Base-by-base conservation (phyloP, 2,888 invertebrate genomes). In the Meandrusa payeni region DNA sequence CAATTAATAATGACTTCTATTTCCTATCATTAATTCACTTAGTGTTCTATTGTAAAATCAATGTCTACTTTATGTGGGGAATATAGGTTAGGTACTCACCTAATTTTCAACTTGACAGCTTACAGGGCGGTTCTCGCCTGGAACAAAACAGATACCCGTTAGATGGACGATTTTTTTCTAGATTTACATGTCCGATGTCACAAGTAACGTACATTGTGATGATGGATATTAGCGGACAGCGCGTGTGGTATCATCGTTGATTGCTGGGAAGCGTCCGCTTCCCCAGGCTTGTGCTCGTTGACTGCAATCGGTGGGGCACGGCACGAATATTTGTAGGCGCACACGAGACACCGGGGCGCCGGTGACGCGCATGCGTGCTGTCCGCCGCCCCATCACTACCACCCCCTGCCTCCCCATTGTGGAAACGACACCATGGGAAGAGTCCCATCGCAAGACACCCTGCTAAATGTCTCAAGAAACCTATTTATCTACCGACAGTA, bases 261-360 rank as follows among this genome's bases (percentile, higher is more conserved):
- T 22, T 42, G 44, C 48, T 55, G 47, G 39, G 33, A 51, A 54
- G 63, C 75, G 81, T 69, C 69, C 67, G 66, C 57, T 60, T 55
- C 45, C 56, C 48, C 51, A 59, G 70, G 67, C 62, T 64, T 51
- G 57, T 70, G 70, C 76, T 73, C 60, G 60, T 67, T 59, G 69
- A 86, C 82, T 86, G 83, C 60, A 72, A 65, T 52, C 57, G 68
- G 56, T 59, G 60, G 68, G 69, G 71, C 70, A 66, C 60, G 55
- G 76, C 68, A 59, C 76, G 70, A 74, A 68, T 67, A 69, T 78
- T 76, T 72, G 71, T 82, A 81, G 59, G 66, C 66, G 66, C 72
- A 76, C 72, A 72, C 75, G 79, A 86, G 85, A 85, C 85, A 71
- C 72, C 59, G 65, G 68, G 85, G 85, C 85, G 86, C 85, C 85